Evolutionary conservation across 2,888 invertebrate species (phyloP).

Genomic region (Gnatocerus cornutus): DNA sequence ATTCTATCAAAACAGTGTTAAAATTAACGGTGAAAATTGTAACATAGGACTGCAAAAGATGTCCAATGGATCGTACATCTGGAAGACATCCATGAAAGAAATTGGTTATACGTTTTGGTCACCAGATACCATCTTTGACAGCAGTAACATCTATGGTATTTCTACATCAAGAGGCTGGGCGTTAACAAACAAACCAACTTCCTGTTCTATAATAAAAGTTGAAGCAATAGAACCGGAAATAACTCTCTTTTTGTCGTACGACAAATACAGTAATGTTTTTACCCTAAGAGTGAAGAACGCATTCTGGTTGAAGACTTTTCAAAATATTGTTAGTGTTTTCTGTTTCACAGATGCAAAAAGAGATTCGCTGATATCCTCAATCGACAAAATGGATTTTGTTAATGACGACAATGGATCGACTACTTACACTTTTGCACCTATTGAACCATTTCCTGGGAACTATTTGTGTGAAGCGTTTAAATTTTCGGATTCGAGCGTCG

Average conservation of each 20-base stretch:
- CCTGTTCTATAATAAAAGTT: not conserved
- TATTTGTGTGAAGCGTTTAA: constrained; percentile 1
- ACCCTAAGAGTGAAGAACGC: not conserved
- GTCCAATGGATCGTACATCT: constrained; percentile 14
- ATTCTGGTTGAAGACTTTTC: not conserved
- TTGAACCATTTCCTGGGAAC: constrained; percentile 2
- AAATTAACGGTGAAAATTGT: not conserved
- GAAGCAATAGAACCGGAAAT: not conserved
- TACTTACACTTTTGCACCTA: not conserved
- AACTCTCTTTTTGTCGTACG: not conserved
- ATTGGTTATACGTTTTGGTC: constrained; percentile 19
- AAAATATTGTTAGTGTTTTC: not conserved
- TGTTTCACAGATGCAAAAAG: constrained; percentile 10
- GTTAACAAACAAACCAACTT: not conserved
- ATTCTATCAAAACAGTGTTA: not conserved
- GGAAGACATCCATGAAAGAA: not conserved
- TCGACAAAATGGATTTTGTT: no score
- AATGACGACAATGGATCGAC: not conserved
- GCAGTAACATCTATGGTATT: constrained; percentile 1
- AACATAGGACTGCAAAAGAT: constrained; percentile 9
- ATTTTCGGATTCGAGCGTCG: not conserved
- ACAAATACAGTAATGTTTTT: not conserved
- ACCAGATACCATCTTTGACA: constrained; percentile 2
- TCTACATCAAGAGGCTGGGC: constrained; percentile 5
- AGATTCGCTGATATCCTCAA: not conserved